A percentile compares a stretch with the other conserved stretches of the same genome.
Evolutionary conservation across 2,888 invertebrate species (phyloP).

Genomic region (Philaethria dido): DNA sequence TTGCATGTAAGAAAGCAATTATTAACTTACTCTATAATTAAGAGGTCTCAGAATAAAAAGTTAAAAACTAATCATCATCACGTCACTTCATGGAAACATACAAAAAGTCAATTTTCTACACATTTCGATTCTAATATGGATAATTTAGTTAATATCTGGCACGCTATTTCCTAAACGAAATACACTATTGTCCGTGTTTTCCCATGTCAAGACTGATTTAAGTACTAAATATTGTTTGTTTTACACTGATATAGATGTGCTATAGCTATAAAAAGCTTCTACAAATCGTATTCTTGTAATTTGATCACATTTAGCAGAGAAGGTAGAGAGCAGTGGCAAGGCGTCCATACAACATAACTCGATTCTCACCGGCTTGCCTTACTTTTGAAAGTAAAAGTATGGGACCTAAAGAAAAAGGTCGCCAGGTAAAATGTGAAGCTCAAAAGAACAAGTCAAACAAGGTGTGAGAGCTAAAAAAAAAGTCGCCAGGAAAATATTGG

Average conservation of each 20-base stretch:
- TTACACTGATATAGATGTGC: constrained; percentile 8
- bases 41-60: not conserved
- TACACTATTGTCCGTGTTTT: constrained; percentile 13
- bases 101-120: not conserved
- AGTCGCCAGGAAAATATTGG: too few species aligned
- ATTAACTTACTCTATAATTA: too few species aligned
- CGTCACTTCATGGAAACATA: not conserved
- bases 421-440: too few species aligned
- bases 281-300: not conserved
- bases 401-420: too few species aligned
- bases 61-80: not conserved
- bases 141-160: constrained; percentile 16
- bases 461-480: too few species aligned
- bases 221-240: not conserved
- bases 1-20: too few species aligned
- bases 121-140: not conserved
- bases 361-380: too few species aligned
- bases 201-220: constrained; percentile 29
- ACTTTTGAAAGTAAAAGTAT: too few species aligned
- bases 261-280: not conserved
- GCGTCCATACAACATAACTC: too few species aligned
- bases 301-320: too few species aligned
- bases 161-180: constrained; percentile 18
- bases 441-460: too few species aligned
- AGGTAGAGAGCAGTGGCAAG: too few species aligned